Evolutionary conservation across 2,797 vertebrate species (phyloP).

Genomic region (Gallinago nigripennis): DNA sequence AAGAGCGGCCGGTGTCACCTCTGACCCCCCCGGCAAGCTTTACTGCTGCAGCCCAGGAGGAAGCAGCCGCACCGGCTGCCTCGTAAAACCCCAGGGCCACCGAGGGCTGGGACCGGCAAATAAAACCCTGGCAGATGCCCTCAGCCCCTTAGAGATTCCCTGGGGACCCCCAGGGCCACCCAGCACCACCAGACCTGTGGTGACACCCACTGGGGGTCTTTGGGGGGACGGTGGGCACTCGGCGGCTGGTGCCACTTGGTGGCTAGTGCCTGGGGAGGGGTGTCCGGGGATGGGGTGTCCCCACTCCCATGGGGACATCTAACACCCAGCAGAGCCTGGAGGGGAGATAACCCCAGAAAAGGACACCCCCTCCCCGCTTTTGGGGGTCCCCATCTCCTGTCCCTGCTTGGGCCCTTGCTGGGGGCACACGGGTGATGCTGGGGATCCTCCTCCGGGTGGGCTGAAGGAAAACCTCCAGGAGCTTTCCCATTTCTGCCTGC

Average conservation of each 20-base stretch:
- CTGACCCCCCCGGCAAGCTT: constrained; percentile 16
- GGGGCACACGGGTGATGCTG: rapidly evolving
- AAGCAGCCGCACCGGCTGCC: neutral
- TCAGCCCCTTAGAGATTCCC: rapidly evolving
- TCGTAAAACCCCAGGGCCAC: constrained; percentile 11
- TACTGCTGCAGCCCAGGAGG: neutral
- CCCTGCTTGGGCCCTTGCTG: neutral
- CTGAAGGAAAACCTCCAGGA: neutral
- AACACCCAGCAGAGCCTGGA: neutral
- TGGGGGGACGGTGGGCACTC: neutral
- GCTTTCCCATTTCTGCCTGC: neutral
- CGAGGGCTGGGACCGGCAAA: neutral
- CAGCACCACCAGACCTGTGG: rapidly evolving
- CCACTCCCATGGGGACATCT: rapidly evolving
- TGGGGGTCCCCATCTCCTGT: neutral
- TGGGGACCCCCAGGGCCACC: constrained; percentile 18
- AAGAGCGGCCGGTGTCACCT: constrained; percentile 30
- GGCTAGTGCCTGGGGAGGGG: neutral
- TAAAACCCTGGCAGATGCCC: neutral
- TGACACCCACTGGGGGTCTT: rapidly evolving
- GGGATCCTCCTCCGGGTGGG: neutral
- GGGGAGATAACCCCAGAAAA: neutral
- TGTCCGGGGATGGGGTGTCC: neutral
- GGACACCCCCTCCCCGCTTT: neutral
- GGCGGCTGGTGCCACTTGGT: rapidly evolving